These are phyloP conservation scores for Maccullochella peelii DNA, from an alignment of 2,113 vertebrate species.

Conservation along the genomic window DNA sequence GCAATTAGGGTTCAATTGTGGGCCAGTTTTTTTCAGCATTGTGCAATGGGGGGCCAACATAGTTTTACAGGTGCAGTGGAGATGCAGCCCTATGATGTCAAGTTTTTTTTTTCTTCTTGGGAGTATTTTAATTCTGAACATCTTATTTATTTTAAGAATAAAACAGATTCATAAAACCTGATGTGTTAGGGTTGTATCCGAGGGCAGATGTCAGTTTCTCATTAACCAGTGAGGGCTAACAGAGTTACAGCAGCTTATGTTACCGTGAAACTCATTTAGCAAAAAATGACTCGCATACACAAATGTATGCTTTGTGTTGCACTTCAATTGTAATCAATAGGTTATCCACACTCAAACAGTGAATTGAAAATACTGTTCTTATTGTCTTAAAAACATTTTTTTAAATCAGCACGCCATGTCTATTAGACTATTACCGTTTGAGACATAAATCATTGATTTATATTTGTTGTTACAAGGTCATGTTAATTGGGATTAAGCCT, in stretches of 20 bases:
- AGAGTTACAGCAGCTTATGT: background rate
- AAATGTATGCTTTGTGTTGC: too few species aligned
- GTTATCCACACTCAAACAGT: background rate
- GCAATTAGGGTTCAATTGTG: background rate
- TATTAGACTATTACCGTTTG: background rate
- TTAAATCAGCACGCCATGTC: background rate
- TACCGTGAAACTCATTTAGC: too few species aligned
- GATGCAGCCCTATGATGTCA: background rate
- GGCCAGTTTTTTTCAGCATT: background rate
- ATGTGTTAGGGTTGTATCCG: background rate
- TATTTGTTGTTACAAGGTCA: background rate
- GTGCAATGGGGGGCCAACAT: background rate
- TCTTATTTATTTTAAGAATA: too few species aligned
- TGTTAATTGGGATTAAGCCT: background rate
- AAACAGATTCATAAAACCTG: background rate
- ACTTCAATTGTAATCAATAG: background rate
- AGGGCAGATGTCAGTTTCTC: background rate
- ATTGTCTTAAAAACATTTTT: background rate
- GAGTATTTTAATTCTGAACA: too few species aligned
- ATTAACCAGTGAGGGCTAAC: background rate
- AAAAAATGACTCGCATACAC: too few species aligned
- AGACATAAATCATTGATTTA: too few species aligned
- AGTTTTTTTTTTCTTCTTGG: too few species aligned
- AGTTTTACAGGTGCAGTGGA: background rate
- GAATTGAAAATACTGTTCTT: background rate